phyloP scores from a whole-genome alignment of 2,888 invertebrate species.

The Lasioglossum marginatum region DNA sequence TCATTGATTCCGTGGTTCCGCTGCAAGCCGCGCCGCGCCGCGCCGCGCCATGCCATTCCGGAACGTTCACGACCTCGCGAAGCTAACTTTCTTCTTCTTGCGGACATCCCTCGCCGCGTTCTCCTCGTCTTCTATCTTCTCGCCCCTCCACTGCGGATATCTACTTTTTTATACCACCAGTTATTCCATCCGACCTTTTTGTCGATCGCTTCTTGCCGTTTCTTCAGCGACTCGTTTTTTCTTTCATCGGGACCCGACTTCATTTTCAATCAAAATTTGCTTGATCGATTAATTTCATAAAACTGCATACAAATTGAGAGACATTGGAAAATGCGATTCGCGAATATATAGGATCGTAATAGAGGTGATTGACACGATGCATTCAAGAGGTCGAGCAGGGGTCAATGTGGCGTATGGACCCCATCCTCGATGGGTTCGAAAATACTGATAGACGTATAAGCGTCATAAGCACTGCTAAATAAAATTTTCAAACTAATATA shows the following conservation, averaged over 20 bases:
- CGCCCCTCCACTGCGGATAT: neutral
- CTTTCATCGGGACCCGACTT: neutral
- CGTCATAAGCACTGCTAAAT: neutral
- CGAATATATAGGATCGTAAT: neutral
- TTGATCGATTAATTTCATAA: neutral
- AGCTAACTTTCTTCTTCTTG: neutral
- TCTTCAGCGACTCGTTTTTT: neutral
- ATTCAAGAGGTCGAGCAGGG: neutral
- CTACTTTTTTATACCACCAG: neutral
- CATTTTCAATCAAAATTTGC: neutral
- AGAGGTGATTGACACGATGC: neutral
- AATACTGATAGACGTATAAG: neutral
- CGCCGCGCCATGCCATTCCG: neutral
- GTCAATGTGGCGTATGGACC: neutral
- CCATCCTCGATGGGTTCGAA: neutral
- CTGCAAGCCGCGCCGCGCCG: neutral
- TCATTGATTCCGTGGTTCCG: slow-evolving; percentile 15
- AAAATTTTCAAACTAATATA: neutral
- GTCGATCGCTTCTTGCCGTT: neutral
- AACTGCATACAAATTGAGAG: neutral
- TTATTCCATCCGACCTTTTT: neutral
- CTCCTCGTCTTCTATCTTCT: neutral
- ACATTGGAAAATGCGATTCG: too few relatives aligned
- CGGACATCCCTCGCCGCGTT: neutral
- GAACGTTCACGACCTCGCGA: neutral